Base-by-base conservation (phyloP, 2,888 invertebrate genomes). In the Encarsia formosa region DNA sequence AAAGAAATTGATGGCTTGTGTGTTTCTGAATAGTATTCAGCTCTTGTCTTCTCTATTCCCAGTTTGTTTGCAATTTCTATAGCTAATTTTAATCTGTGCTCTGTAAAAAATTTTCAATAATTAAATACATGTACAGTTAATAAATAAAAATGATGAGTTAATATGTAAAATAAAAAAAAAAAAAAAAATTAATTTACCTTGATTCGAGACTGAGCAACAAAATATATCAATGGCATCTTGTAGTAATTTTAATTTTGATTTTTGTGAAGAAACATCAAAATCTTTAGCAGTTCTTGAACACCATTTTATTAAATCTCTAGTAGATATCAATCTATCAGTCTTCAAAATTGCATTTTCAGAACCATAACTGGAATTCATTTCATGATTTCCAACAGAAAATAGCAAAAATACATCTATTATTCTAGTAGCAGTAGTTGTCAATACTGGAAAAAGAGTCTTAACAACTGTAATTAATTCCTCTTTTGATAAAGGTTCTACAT, bases 181-280 rank as follows among this genome's bases (percentile, higher is more conserved):
- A 9, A 2, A 31, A 13, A 34, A 37, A 39, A 38, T 49, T 39
- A 54, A 46, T 26, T 38, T 61, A 76, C 76, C 68, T 57, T 65
- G 62, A 57, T 72, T 81, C 0, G 86, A 75, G 23, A 88, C 79
- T 20, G 89, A 88, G 46, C 87, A 87, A 56, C 91, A 90, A 73
- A 97, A 97, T 55, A 95, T 86, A 68, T 97, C 95, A 19, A 93
- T 81, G 0, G 93, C 91, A 73, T 96, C 91, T 76, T 92, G 88
- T 38, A 92, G 83, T 1, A 91, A 82, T 68, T 83, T 85, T 11
- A 86, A 69, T 4, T 83, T 84, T 1, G 85, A 83, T 31, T 80
- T 80, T 23, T 81, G 79, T 54, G 87, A 87, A 0, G 86, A 81
- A 0, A 88, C 83, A 54, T 87, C 82, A 70, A 89, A 90, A 62